Conservation (phyloP, 2,888 invertebrate genomes). For the Notodonta dromedarius region DNA sequence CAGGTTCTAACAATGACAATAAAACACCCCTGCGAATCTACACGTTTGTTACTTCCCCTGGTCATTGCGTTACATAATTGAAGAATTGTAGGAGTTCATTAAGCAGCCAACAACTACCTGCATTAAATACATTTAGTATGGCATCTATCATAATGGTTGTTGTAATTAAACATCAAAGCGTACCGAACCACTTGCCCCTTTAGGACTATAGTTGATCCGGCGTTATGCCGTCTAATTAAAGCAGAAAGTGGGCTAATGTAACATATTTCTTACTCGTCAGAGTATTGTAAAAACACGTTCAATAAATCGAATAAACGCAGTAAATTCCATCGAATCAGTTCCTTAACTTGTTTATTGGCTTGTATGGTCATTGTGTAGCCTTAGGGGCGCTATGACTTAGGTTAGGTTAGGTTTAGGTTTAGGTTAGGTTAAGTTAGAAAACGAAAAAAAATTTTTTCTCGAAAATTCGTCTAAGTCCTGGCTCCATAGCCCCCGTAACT, state of each 20-base stretch:
- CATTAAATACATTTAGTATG: neutral
- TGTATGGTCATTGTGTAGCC: too few relatives aligned
- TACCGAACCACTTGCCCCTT: neutral
- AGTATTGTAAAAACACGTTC: constrained; percentile 28
- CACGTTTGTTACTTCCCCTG: too few relatives aligned
- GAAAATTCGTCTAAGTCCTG: too few relatives aligned
- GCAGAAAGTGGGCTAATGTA: constrained; percentile 19
- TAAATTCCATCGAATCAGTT: constrained; percentile 30
- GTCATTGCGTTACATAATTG: too few relatives aligned
- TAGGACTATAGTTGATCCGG: neutral
- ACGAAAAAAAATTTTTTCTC: too few relatives aligned
- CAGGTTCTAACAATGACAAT: too few relatives aligned
- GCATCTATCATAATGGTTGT: neutral
- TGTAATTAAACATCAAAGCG: constrained; percentile 2
- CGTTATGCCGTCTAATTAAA: constrained; percentile 13
- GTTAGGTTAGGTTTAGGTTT: too few relatives aligned
- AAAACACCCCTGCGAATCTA: too few relatives aligned
- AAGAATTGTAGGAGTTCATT: too few relatives aligned
- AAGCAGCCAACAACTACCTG: neutral
- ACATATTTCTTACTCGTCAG: constrained; percentile 17
- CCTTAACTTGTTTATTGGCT: constrained; percentile 15
- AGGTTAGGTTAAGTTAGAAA: too few relatives aligned
- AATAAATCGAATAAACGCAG: constrained; percentile 14
- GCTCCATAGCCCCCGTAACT: too few relatives aligned
- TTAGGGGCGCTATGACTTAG: too few relatives aligned